Evolutionary conservation across 2,113 vertebrate species (phyloP).

Genomic region (Odontophorus gujanensis): DNA sequence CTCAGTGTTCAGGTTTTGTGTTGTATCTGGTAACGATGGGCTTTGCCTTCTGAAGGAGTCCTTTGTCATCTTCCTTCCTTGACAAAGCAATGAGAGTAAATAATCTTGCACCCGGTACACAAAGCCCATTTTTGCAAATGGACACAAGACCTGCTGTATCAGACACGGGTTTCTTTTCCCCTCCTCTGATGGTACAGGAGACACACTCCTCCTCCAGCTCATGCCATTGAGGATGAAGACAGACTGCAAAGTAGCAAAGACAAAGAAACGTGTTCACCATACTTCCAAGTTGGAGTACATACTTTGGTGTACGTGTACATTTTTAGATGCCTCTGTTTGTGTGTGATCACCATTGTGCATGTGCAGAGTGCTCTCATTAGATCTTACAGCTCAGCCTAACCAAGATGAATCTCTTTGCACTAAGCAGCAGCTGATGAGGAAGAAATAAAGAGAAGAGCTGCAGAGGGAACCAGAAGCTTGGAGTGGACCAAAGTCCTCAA

Average conservation of each 20-base stretch:
- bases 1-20: rapidly evolving
- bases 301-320: too few relatives aligned
- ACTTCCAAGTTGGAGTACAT: background rate
- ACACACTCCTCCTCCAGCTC: background rate
- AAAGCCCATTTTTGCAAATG: background rate
- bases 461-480: background rate
- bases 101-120: background rate
- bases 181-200: background rate
- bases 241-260: background rate
- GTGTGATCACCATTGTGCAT: rapidly evolving
- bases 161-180: rapidly evolving
- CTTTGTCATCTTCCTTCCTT: background rate
- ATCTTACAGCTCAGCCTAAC: background rate
- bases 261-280: background rate
- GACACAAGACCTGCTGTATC: background rate
- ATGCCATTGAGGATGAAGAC: background rate
- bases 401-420: background rate
- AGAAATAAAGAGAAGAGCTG: background rate
- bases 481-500: background rate
- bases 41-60: background rate
- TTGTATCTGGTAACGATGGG: background rate
- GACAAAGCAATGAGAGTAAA: background rate
- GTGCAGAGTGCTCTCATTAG: background rate
- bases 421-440: background rate
- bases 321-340: too few relatives aligned